Conservation (phyloP, 2,113 vertebrate species). For the Smithornis capensis region DNA sequence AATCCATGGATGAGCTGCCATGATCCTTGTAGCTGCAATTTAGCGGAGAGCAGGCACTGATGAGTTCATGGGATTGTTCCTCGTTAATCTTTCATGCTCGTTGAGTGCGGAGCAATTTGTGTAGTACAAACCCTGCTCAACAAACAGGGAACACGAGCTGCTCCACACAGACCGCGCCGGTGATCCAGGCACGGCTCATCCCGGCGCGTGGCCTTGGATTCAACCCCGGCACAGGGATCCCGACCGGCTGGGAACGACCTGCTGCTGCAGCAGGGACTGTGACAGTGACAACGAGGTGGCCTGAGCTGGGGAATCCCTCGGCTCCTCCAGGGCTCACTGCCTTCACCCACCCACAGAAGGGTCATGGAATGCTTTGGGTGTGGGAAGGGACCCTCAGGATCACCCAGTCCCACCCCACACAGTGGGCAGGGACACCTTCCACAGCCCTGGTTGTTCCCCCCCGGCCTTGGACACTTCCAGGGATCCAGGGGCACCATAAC, state of each 20-base stretch:
- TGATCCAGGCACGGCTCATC: not conserved
- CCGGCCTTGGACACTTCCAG: not conserved
- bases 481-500: not conserved
- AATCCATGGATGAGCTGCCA: not conserved
- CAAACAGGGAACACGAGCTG: not conserved
- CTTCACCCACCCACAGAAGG: too few species aligned
- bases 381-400: accelerated
- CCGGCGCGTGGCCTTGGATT: accelerated
- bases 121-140: not conserved
- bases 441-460: not conserved
- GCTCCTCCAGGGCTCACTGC: not conserved
- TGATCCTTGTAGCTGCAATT: slow-evolving; percentile 37
- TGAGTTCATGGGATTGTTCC: slow-evolving; percentile 51
- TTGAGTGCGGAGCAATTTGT: slow-evolving; percentile 1
- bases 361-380: not conserved
- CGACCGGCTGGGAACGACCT: accelerated
- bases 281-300: not conserved
- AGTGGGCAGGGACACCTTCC: not conserved
- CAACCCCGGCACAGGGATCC: not conserved
- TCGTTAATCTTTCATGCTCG: slow-evolving; percentile 67
- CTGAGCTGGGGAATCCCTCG: not conserved
- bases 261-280: not conserved
- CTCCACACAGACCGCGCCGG: not conserved
- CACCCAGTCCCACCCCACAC: not conserved
- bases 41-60: slow-evolving; percentile 17